phyloP scores from a whole-genome alignment of 2,797 vertebrate genomes.

The Myotis pilosus region DNA sequence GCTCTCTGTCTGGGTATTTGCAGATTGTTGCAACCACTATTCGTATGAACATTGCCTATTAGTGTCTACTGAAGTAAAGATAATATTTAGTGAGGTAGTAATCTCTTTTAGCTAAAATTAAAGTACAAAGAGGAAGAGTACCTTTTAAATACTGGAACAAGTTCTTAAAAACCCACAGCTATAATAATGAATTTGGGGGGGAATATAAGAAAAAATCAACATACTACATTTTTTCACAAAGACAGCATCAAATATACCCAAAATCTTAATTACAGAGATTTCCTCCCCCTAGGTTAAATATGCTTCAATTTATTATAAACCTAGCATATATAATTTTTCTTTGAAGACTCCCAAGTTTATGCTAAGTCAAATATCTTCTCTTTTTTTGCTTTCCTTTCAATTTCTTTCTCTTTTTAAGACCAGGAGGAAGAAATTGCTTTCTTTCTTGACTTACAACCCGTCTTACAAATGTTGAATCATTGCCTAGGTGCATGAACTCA shows the following conservation, averaged over 20 bases:
- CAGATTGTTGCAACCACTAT: not conserved
- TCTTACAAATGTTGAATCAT: slow-evolving; percentile 77
- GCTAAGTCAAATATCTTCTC: not conserved
- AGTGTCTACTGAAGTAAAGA: not conserved
- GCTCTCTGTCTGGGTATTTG: not conserved
- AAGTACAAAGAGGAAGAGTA: not conserved
- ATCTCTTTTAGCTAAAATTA: slow-evolving; percentile 16
- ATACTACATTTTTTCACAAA: slow-evolving; percentile 45
- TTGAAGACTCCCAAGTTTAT: not conserved
- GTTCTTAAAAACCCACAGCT: slow-evolving; percentile 4
- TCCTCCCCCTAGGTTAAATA: slow-evolving; percentile 1
- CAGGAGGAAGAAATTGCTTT: slow-evolving; percentile 4
- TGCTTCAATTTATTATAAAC: slow-evolving; percentile 25
- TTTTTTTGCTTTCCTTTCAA: not conserved
- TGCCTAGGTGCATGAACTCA: slow-evolving; percentile 67
- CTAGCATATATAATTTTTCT: not conserved
- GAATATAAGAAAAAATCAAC: slow-evolving; percentile 9
- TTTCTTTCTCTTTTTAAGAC: not conserved
- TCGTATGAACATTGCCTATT: not conserved
- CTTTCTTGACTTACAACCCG: slow-evolving; percentile 71
- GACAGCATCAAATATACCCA: not conserved
- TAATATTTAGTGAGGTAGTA: not conserved
- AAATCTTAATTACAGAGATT: not conserved
- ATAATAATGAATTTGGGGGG: not conserved
- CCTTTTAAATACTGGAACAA: not conserved